A percentile compares a stretch with the other conserved stretches of the same genome.
Conservation (phyloP, 2,888 invertebrate species). For the Zaprionus bogoriensis region DNA sequence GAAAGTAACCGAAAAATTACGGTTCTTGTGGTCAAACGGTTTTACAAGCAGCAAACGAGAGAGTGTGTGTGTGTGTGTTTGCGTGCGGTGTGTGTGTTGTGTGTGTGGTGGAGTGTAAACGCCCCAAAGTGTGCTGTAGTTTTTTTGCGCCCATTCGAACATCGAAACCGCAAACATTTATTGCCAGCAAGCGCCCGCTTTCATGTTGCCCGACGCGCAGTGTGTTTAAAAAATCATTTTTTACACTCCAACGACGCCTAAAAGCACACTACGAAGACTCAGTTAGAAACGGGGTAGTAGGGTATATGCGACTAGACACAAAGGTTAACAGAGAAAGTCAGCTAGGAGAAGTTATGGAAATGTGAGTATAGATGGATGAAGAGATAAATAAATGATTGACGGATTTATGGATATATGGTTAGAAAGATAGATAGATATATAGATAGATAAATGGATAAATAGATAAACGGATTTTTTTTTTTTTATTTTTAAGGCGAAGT, state of each 20-base stretch:
- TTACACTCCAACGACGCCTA: conserved; percentile 57
- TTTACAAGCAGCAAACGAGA: conserved; percentile 34
- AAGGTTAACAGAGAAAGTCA: not conserved
- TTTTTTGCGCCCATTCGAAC: conserved; percentile 46
- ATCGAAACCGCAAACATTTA: conserved; percentile 72
- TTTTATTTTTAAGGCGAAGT: too few relatives aligned
- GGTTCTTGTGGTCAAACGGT: conserved; percentile 67
- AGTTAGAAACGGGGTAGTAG: conserved; percentile 2
- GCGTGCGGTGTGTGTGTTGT: conserved; percentile 14
- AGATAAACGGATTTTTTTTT: too few relatives aligned
- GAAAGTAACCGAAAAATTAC: conserved; percentile 76
- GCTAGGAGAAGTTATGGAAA: too few relatives aligned
- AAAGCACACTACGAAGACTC: conserved; percentile 26
- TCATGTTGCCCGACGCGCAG: conserved; percentile 54
- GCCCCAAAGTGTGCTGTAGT: conserved; percentile 60
- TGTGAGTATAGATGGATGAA: not conserved
- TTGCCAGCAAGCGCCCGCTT: conserved; percentile 71
- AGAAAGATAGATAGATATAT: not conserved
- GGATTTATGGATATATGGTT: not conserved
- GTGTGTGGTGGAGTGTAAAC: conserved; percentile 60
- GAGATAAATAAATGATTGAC: not conserved
- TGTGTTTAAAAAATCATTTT: conserved; percentile 64
- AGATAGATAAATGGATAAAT: not conserved
- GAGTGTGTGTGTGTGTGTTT: conserved; percentile 4
- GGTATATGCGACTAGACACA: not conserved